These are phyloP conservation scores for Meloe dianella DNA, from an alignment of 2,888 invertebrate species.

Conservation along the genomic window DNA sequence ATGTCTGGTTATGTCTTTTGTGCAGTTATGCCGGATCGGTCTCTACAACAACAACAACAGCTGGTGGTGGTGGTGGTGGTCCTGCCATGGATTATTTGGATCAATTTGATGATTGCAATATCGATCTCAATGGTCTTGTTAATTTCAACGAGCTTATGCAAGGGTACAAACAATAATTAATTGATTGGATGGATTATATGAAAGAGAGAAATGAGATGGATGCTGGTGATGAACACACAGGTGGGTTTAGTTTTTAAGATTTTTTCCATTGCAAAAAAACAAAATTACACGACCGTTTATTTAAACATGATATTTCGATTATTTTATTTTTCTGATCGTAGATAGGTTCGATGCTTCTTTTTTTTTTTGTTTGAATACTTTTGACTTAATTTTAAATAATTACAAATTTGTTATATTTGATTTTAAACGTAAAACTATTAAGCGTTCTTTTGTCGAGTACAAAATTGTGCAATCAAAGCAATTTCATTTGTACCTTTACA, in stretches of 20 bases:
- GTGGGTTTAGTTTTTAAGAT: background rate
- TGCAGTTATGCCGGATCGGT: conserved; percentile 59
- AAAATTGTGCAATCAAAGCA: conserved; percentile 28
- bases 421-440: background rate
- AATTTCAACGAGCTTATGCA: conserved; percentile 56
- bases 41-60: conserved; percentile 52
- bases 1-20: conserved; percentile 60
- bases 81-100: conserved; percentile 56
- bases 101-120: conserved; percentile 52
- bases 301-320: background rate
- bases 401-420: conserved; percentile 12
- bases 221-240: background rate
- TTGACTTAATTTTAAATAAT: conserved; percentile 8
- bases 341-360: conserved; percentile 13
- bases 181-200: background rate
- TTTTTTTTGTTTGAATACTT: background rate
- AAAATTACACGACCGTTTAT: background rate
- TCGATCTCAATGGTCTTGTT: conserved; percentile 55
- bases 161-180: conserved; percentile 48
- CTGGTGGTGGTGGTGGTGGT: conserved; percentile 35
- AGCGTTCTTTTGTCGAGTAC: conserved; percentile 28
- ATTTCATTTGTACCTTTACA: conserved; percentile 23
- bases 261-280: background rate
- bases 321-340: background rate
- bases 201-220: background rate